Percentiles rank a stretch among this genome's conserved stretches.
Conservation (phyloP, 1,140 invertebrate genomes). For the Drosophila nannoptera region DNA sequence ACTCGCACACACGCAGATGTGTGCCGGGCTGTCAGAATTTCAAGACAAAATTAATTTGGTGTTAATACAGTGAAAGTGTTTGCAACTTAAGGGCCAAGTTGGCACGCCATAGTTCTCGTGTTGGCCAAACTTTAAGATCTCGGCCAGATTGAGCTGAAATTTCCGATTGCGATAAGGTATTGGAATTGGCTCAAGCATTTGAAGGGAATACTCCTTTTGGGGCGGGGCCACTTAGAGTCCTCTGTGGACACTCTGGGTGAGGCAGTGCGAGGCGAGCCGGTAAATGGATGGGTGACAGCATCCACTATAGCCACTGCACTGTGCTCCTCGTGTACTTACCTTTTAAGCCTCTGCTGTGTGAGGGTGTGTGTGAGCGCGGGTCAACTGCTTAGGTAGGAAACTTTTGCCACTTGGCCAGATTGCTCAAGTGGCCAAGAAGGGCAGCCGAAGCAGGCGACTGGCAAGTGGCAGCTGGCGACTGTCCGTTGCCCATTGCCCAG, state of each 20-base stretch:
- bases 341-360: constrained; percentile 24
- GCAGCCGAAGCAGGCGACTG: constrained; percentile 21
- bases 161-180: too few relatives aligned
- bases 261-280: background rate
- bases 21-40: background rate
- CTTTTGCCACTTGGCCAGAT: constrained; percentile 50
- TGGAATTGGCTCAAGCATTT: background rate
- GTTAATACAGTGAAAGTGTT: constrained; percentile 69
- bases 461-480: constrained; percentile 35
- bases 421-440: constrained; percentile 37
- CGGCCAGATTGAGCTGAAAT: too few relatives aligned
- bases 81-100: constrained; percentile 27
- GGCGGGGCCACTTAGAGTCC: too few relatives aligned
- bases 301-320: constrained; percentile 18
- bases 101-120: constrained; percentile 18
- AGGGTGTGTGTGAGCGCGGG: background rate
- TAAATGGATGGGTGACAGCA: constrained; percentile 21
- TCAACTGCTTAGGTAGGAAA: constrained; percentile 46
- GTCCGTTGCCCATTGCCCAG: constrained; percentile 35
- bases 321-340: constrained; percentile 24
- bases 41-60: constrained; percentile 70
- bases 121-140: constrained; percentile 33
- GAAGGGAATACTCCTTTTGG: background rate
- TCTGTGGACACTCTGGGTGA: background rate
- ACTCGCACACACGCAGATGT: background rate